Evolutionary conservation across 2,888 invertebrate genomes (phyloP), one percentile per base, ranked within the genome.

Genomic region (Drosophila greeni): DNA sequence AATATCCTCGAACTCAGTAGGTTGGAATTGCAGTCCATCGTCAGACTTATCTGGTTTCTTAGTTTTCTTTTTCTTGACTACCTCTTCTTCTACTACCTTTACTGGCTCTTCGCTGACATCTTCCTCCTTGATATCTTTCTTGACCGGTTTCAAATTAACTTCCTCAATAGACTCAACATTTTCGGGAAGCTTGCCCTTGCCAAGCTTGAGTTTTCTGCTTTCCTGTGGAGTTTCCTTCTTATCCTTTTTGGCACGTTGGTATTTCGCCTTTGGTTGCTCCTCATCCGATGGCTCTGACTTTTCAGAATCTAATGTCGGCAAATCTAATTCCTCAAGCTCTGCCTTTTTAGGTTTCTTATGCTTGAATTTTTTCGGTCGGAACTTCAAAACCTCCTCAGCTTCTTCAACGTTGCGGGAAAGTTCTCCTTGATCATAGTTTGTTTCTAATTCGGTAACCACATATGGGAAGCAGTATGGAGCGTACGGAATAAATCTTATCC

Each of bases 381-480:
- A 91, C 86, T 92, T 93, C 47, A 92, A 88, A 12, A 92, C 86
- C 85, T 92, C 90, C 66, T 91, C 89, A 8, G 93, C 94, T 86
- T 94, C 94, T 87, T 92, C 91, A 3, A 92, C 88, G 85, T 92
- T 93, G 82, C 93, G 90, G 0, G 94, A 94, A 49, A 94, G 86
- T 73, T 92, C 91, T 23, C 93, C 94, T 72, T 90, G 91, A 82
- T 92, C 91, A 70, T 91, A 91, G 40, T 91, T 79, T 47, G 91
- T 91, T 68, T 91, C 91, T 14, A 85, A 39, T 3, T 85, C 73
- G 14, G 70, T 74, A 12, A 82, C 69, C 7, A 66, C 72, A 33
- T 81, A 82, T 7, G 83, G 85, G 70, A 86, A 87, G 43, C 85
- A 87, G 65, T 90, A 88, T 5, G 94, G 92, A 14, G 94, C 92